phyloP scores from a whole-genome alignment of 2,888 invertebrate species.

The Polydrusus cervinus region DNA sequence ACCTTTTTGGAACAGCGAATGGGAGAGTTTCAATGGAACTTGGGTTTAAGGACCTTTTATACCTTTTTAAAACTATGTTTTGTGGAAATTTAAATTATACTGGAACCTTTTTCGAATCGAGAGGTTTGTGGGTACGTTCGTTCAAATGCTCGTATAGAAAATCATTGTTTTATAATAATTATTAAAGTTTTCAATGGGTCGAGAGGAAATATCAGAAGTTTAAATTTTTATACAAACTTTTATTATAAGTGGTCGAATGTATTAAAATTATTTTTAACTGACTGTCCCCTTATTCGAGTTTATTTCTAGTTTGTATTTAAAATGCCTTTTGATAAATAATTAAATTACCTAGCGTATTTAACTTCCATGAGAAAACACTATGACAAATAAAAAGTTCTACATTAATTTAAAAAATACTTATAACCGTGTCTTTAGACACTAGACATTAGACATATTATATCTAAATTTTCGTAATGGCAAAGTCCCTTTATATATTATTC shows the following conservation, averaged over 20 bases:
- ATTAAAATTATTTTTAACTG: no score
- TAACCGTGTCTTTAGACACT: no score
- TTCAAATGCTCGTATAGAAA: background rate
- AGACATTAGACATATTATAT: no score
- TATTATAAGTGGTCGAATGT: no score
- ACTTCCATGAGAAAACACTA: no score
- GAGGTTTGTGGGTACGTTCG: background rate
- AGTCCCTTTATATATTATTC: background rate
- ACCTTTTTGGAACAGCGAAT: slow-evolving; percentile 21
- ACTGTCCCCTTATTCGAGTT: no score
- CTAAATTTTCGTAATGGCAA: background rate
- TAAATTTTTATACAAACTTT: background rate
- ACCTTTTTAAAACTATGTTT: slow-evolving; percentile 18
- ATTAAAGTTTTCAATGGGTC: background rate
- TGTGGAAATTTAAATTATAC: slow-evolving; percentile 1
- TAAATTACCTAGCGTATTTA: no score
- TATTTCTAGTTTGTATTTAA: no score
- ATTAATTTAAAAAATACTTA: no score
- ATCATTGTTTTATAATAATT: slow-evolving; percentile 5
- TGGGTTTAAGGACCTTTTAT: slow-evolving; percentile 22
- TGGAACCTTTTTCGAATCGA: background rate
- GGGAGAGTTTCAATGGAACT: slow-evolving; percentile 9
- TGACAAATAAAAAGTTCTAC: no score
- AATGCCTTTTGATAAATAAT: no score
- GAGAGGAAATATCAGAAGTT: background rate